These are phyloP conservation scores for Rhabdomys dilectus DNA, from an alignment of 2,113 vertebrate genomes.

Conservation along the genomic window DNA sequence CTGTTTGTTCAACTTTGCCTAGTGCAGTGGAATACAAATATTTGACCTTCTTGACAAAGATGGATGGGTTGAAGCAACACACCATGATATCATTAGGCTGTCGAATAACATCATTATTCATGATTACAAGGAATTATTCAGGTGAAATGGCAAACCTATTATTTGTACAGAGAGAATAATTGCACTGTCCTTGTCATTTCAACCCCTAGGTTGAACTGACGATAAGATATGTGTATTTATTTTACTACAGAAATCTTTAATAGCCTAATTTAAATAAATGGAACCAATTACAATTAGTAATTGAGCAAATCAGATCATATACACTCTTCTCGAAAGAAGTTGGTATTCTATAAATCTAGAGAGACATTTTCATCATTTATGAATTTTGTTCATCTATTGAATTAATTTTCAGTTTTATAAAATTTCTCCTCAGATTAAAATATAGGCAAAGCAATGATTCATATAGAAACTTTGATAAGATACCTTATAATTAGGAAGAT, in stretches of 20 bases:
- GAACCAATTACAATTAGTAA: conserved; percentile 82
- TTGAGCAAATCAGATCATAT: conserved; percentile 75
- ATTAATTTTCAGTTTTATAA: conserved; percentile 36
- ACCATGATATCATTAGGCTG: conserved; percentile 90
- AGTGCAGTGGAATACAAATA: conserved; percentile 87
- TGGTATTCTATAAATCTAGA: conserved; percentile 49
- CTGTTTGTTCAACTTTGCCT: conserved; percentile 88
- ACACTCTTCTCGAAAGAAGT: conserved; percentile 63
- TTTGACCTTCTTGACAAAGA: conserved; percentile 92
- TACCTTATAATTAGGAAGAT: background rate
- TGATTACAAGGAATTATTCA: conserved; percentile 92
- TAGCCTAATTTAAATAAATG: conserved; percentile 86
- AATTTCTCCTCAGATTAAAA: background rate
- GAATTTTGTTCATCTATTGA: background rate
- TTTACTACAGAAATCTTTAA: conserved; percentile 82
- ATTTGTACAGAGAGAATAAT: conserved; percentile 84
- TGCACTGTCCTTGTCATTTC: conserved; percentile 86
- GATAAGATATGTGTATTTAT: conserved; percentile 84
- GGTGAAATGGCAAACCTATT: conserved; percentile 89
- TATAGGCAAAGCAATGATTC: background rate
- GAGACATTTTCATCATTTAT: conserved; percentile 43
- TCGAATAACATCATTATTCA: conserved; percentile 94
- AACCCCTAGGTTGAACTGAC: conserved; percentile 79
- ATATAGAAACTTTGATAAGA: background rate
- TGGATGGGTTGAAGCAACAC: conserved; percentile 89